Evolutionary conservation across 2,888 invertebrate species (phyloP).

Genomic region (Allolobophora icterica): DNA sequence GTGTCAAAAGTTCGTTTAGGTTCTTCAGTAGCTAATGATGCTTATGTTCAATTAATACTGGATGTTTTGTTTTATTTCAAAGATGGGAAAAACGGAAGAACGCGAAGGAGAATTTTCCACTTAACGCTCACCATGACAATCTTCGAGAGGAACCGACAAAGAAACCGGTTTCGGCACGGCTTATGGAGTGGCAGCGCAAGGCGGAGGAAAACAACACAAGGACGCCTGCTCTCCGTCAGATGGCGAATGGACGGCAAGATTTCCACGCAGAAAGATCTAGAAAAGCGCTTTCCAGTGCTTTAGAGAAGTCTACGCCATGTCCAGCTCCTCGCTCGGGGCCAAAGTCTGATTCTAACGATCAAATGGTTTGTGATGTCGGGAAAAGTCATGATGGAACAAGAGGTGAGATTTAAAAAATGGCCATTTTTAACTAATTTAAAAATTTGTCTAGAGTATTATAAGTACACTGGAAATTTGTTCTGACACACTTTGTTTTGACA

Average conservation of each 20-base stretch:
- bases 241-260: not conserved
- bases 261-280: not conserved
- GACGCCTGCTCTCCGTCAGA: not conserved
- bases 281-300: not conserved
- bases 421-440: not conserved
- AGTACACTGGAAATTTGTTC: too few relatives aligned
- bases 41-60: not conserved
- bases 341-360: not conserved
- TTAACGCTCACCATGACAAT: not conserved
- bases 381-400: not conserved
- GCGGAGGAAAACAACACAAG: not conserved
- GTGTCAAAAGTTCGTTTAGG: too few relatives aligned
- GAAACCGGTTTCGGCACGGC: not conserved
- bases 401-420: not conserved
- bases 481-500: too few relatives aligned
- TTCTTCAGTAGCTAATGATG: not conserved
- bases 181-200: not conserved
- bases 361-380: not conserved
- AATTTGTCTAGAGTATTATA: too few relatives aligned
- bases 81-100: not conserved
- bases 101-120: conserved; percentile 5
- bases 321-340: not conserved
- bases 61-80: not conserved
- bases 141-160: not conserved
- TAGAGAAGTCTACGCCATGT: not conserved